A percentile compares a stretch with the other conserved stretches of the same genome.
Conservation (phyloP, 2,797 vertebrate species). For the Poecilia wingei region DNA sequence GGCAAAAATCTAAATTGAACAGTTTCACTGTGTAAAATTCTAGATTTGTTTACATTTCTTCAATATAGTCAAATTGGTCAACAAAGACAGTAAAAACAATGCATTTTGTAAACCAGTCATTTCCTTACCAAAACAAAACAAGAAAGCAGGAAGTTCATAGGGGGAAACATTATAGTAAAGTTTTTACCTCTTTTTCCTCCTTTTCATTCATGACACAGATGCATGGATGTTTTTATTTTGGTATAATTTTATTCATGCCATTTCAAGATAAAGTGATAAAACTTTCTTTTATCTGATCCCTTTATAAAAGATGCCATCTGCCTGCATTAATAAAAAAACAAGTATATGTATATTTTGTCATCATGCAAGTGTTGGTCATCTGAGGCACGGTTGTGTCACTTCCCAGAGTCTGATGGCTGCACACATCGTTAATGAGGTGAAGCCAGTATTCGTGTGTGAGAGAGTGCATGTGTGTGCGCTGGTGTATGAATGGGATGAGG, state of each 20-base stretch:
- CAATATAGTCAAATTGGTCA: background rate
- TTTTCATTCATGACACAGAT: background rate
- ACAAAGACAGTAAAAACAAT: background rate
- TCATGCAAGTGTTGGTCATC: constrained; percentile 63
- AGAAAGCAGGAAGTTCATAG: background rate
- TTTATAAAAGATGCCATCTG: background rate
- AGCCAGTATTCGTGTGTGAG: constrained; percentile 31
- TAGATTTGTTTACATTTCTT: background rate
- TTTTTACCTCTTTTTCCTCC: too few species aligned
- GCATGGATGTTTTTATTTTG: background rate
- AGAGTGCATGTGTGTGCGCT: constrained; percentile 16
- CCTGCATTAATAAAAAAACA: background rate
- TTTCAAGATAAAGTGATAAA: background rate
- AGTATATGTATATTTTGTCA: constrained; percentile 10
- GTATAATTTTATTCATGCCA: background rate
- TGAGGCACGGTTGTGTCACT: constrained; percentile 63
- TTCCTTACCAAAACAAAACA: background rate
- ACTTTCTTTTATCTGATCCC: too few species aligned
- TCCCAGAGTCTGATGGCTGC: constrained; percentile 62
- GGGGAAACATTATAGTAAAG: too few species aligned
- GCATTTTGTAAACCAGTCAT: background rate
- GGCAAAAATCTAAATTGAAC: background rate
- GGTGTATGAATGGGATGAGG: constrained; percentile 38
- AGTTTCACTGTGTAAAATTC: background rate
- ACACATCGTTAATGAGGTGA: constrained; percentile 60